These are phyloP conservation scores for Phylloscopus trochilus DNA, from an alignment of 2,113 vertebrate genomes.

Conservation along the genomic window DNA sequence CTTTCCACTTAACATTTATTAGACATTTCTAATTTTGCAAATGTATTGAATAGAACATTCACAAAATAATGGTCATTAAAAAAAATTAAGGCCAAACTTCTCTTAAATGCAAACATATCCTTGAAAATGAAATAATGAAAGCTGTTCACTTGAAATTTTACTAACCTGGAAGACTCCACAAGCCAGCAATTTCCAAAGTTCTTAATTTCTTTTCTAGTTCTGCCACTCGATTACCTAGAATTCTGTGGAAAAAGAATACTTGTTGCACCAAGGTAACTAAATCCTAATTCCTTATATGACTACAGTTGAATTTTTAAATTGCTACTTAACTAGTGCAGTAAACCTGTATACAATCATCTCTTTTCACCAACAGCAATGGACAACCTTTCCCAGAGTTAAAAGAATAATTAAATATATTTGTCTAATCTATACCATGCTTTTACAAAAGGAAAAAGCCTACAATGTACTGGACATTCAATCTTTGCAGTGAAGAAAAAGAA, in stretches of 20 bases:
- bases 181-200: slow-evolving; percentile 91
- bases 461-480: not conserved
- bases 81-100: not conserved
- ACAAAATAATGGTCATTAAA: not conserved
- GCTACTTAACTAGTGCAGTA: not conserved
- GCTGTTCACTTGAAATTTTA: not conserved
- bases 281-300: not conserved
- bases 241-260: slow-evolving; percentile 70
- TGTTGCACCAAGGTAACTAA: not conserved
- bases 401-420: not conserved
- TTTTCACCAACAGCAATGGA: not conserved
- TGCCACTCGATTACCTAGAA: slow-evolving; percentile 91
- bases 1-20: not conserved
- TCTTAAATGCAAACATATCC: not conserved
- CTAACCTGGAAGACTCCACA: slow-evolving; percentile 97
- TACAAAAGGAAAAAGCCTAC: not conserved
- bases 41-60: not conserved
- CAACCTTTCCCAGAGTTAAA: not conserved
- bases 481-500: not conserved
- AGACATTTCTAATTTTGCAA: not conserved
- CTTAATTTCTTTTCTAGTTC: slow-evolving; percentile 95
- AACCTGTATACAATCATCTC: not conserved
- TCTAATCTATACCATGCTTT: not conserved
- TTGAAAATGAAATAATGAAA: not conserved
- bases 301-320: not conserved